phyloP scores from a whole-genome alignment of 2,113 vertebrate genomes.

The Hiodon alosoides region DNA sequence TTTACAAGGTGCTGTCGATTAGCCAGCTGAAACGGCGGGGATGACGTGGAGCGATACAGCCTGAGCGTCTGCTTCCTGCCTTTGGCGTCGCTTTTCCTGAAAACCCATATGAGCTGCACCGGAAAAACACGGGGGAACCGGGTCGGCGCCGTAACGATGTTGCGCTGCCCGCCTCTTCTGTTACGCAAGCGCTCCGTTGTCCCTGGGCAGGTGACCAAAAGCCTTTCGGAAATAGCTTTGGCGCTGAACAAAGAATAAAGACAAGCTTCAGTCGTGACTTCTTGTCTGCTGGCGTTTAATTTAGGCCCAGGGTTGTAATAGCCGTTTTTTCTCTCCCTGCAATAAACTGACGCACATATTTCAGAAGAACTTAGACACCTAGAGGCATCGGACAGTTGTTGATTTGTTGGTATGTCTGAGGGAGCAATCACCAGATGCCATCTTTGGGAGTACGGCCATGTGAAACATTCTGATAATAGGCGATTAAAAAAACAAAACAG shows the following conservation, averaged over 20 bases:
- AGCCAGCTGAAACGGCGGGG: no score
- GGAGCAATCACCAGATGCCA: no score
- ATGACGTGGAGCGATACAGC: no score
- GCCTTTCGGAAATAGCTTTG: not conserved
- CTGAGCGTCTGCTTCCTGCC: no score
- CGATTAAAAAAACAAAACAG: no score
- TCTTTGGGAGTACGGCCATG: no score
- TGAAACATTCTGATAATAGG: no score
- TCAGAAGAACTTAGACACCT: slow-evolving; percentile 31
- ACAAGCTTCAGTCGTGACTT: slow-evolving; percentile 16
- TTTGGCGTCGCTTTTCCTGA: not conserved
- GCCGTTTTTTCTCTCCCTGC: slow-evolving; percentile 34
- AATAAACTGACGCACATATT: slow-evolving; percentile 30
- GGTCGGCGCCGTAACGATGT: not conserved
- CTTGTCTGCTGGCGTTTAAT: slow-evolving; percentile 15
- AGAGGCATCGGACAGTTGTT: slow-evolving; percentile 17
- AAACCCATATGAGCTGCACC: not conserved
- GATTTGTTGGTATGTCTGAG: no score
- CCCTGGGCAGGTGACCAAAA: not conserved
- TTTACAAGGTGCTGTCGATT: no score
- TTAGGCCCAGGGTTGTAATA: slow-evolving; percentile 37
- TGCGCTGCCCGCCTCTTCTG: not conserved
- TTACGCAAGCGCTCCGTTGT: not conserved
- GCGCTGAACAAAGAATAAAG: not conserved
- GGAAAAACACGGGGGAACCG: no score